Conservation (phyloP, 2,888 invertebrate genomes). For the Ptilodon capucinus region DNA sequence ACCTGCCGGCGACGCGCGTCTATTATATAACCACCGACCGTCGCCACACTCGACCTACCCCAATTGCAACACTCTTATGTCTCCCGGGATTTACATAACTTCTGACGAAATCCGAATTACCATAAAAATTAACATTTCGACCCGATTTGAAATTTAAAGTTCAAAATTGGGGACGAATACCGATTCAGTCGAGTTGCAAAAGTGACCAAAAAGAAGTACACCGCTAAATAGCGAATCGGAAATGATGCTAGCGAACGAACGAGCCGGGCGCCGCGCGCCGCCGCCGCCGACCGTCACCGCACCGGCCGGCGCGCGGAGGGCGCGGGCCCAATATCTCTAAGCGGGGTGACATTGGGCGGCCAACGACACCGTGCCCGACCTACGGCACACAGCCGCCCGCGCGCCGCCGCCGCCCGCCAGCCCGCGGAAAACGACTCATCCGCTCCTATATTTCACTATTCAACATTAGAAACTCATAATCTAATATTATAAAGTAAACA, state of each 20-base stretch:
- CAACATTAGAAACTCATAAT: constrained; percentile 1
- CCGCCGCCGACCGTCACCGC: constrained; percentile 25
- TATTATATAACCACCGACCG: constrained; percentile 50
- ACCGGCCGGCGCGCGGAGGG: constrained; percentile 36
- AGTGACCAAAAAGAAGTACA: constrained; percentile 37
- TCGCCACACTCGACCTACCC: constrained; percentile 53
- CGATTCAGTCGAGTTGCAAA: constrained; percentile 12
- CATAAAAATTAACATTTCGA: neutral
- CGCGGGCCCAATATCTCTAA: constrained; percentile 57
- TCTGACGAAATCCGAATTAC: neutral
- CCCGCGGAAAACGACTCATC: constrained; percentile 58
- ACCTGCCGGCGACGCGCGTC: constrained; percentile 62
- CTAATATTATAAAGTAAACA: neutral
- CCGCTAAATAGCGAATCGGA: constrained; percentile 58
- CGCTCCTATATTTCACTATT: constrained; percentile 39
- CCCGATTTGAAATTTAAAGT: neutral
- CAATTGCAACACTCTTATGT: constrained; percentile 39
- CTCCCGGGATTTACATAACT: constrained; percentile 10
- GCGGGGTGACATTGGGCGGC: constrained; percentile 78
- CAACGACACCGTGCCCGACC: constrained; percentile 76
- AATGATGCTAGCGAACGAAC: constrained; percentile 45
- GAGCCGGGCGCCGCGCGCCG: constrained; percentile 25
- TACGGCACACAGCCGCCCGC: constrained; percentile 60
- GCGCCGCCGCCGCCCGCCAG: constrained; percentile 43
- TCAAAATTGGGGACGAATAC: neutral